Percentiles rank a stretch among this genome's conserved stretches.
Evolutionary conservation across 2,888 invertebrate species (phyloP).

Genomic region (Myathropa florea): DNA sequence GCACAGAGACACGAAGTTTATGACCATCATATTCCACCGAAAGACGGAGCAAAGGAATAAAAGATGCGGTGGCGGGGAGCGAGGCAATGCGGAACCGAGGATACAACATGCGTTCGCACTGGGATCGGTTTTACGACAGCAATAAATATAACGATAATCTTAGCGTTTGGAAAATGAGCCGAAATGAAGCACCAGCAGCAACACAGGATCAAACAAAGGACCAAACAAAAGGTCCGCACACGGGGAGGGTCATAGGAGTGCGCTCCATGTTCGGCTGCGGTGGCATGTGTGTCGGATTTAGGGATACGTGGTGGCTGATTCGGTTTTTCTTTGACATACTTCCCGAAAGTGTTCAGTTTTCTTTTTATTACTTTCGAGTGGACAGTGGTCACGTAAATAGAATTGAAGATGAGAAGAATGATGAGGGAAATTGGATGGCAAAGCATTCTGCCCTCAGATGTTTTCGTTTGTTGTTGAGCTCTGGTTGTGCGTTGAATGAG

Average conservation of each 20-base stretch:
- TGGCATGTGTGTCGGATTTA: constrained; percentile 32
- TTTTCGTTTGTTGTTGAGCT: neutral
- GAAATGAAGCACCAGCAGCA: constrained; percentile 41
- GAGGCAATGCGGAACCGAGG: neutral
- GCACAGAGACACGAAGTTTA: constrained; percentile 39
- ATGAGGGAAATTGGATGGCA: neutral
- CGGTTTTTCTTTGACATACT: neutral
- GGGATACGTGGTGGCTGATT: constrained; percentile 19
- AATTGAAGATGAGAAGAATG: neutral
- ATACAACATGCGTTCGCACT: constrained; percentile 44
- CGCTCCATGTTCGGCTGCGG: neutral
- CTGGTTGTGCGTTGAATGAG: neutral
- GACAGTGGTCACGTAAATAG: neutral
- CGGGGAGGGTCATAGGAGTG: neutral
- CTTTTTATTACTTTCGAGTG: neutral
- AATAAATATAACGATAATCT: constrained; percentile 58
- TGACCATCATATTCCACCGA: constrained; percentile 25
- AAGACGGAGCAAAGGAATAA: constrained; percentile 29
- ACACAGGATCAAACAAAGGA: constrained; percentile 33
- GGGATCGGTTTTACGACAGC: constrained; percentile 53
- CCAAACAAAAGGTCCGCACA: constrained; percentile 15
- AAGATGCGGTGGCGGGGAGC: neutral
- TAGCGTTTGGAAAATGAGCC: constrained; percentile 63
- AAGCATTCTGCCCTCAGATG: neutral
- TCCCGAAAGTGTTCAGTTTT: neutral